Evolutionary conservation across 1,140 invertebrate genomes (phyloP), one percentile per base, ranked within the genome.

Genomic region (Rhopalosiphum maidis): DNA sequence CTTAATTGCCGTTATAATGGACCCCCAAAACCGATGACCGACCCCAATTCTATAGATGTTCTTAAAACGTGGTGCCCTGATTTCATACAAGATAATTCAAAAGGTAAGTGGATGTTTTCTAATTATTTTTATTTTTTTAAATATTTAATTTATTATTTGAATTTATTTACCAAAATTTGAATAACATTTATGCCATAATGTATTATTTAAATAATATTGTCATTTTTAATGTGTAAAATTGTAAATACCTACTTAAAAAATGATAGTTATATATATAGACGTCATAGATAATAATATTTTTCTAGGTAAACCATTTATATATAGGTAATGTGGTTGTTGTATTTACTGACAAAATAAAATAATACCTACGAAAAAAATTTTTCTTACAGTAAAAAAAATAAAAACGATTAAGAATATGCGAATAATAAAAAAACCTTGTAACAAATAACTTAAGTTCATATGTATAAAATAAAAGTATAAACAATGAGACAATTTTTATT

Each of bases 1-100:
- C 95, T 96, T 94, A 97, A 98, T 95, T 98, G 97, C 95, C 94
- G 94, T 2, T 98, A 98, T 95, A 96, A 96, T 95, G 98, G 98
- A 9, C 95, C 97, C 1, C 95, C 97, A 0, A 96, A 97, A 94
- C 94, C 95, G 30, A 94, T 97, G 93, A 94, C 93, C 91, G 94
- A 94, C 77, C 23, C 94, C 1, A 94, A 95, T 2, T 95, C 96
- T 90, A 95, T 96, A 94, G 93, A 96, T 18, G 95, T 97, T 18
- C 95, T 98, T 8, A 94, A 95, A 93, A 96, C 96, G 94, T 96
- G 96, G 95, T 98, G 98, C 95, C 97, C 97, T 0, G 96, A 97
- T 94, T 95, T 97, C 93, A 94, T 97, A 8, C 94, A 95, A 0
- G 94, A 95, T 82, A 54, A 94, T 46, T 95, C 95, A 93, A 83